Evolutionary conservation across 2,113 vertebrate species (phyloP), one percentile per base, ranked within the genome.

Genomic region (Cephalopholis sonnerati): DNA sequence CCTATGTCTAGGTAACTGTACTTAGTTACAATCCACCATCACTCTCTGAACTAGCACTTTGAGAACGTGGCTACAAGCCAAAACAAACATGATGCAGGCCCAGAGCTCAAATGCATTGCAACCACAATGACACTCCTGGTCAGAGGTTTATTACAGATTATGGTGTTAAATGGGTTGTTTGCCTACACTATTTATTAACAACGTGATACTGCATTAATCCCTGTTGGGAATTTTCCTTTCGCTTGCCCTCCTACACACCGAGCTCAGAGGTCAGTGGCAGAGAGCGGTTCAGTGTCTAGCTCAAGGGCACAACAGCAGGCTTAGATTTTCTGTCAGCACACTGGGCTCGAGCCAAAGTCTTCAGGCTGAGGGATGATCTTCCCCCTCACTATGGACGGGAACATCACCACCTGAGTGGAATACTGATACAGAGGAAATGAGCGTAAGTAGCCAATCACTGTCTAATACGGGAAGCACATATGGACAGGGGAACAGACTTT

Each of bases 301-400:
- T 85, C 69, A 82, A 63, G 76, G 82, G 76, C 84, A 88, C 81
- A 82, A 66, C 81, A 63, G 71, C 71, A 84, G 71, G 27, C 63
- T 58, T 68, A 70, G 36, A 67, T 64, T 50, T 22, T 70, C 64
- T 55, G 80, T 83, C 57, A 74, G 72, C 74, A 77, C 48, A 5
- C 39, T 63, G 75, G 66, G 41, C 50, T 63, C 0, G 4, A 63
- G 85, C 79, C 82, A 83, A 74, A 55, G 73, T 58, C 69, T 68
- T 41, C 46, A 62, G 64, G 58, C 74, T 48, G 69, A 69, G 41
- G 29, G 80, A 77, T 63, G 79, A 82, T 73, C 50, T 10, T 63
- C 79, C 66, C 48, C 25, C 67, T 77, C 77, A 25, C 18, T 5
- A 4, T 39, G 70, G 68, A 51, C 7, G 5, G 27, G 65, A 59